phyloP scores from a whole-genome alignment of 35 echinoderm and acorn worm genomes.

The Apostichopus parvimensis region DNA sequence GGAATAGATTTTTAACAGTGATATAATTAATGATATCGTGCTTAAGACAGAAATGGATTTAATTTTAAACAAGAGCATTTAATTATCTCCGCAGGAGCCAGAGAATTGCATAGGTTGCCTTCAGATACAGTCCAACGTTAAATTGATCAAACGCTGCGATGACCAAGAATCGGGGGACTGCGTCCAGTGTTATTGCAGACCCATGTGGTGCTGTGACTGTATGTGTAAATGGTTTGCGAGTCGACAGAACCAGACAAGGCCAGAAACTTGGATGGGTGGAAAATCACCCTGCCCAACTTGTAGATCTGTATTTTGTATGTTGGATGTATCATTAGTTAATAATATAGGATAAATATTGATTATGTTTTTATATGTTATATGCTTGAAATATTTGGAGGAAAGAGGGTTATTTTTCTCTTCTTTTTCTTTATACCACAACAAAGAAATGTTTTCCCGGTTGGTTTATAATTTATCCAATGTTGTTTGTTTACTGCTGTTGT shows the following conservation, averaged over 20 bases:
- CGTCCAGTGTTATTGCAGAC: slow-evolving; percentile 84
- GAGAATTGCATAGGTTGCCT: slow-evolving; percentile 93
- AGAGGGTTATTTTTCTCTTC: too few relatives aligned
- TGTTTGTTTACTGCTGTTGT: too few relatives aligned
- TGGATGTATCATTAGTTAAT: slow-evolving; percentile 66
- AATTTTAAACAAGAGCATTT: too few relatives aligned
- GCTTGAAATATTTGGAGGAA: too few relatives aligned
- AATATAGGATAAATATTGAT: background rate
- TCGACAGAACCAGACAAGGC: slow-evolving; percentile 79
- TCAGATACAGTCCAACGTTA: slow-evolving; percentile 77
- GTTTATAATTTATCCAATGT: too few relatives aligned
- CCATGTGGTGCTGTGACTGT: slow-evolving; percentile 98
- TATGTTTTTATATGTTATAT: too few relatives aligned
- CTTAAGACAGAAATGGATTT: too few relatives aligned
- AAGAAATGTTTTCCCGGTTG: too few relatives aligned
- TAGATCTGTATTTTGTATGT: slow-evolving; percentile 86
- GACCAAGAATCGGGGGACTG: slow-evolving; percentile 69
- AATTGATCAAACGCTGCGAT: slow-evolving; percentile 78
- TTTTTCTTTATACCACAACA: too few relatives aligned
- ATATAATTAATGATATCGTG: too few relatives aligned
- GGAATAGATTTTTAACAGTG: too few relatives aligned
- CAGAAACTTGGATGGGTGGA: slow-evolving; percentile 79
- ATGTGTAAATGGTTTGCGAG: slow-evolving; percentile 97
- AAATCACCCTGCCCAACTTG: slow-evolving; percentile 90
- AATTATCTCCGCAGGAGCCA: slow-evolving; percentile 26